Evolutionary conservation across 2,797 vertebrate species (phyloP).

Genomic region (Oreochromis mossambicus): DNA sequence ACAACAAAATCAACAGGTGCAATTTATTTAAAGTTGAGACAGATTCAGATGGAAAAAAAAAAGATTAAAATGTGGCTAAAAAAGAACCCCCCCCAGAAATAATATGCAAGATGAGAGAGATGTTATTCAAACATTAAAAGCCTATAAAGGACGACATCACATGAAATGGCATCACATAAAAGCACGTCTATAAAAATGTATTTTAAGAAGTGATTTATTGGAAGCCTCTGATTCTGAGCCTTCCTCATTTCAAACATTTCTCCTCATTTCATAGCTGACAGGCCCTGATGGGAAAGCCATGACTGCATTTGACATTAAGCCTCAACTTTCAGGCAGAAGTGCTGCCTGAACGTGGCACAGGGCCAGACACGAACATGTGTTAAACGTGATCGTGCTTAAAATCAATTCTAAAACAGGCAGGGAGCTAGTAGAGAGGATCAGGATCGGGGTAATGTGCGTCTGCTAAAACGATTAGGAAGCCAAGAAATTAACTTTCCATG

Average conservation of each 20-base stretch:
- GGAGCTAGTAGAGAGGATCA: neutral
- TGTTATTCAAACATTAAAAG: neutral
- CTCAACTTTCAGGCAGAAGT: neutral
- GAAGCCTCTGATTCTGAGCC: neutral
- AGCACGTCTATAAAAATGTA: rapidly evolving
- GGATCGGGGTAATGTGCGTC: neutral
- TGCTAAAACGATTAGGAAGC: neutral
- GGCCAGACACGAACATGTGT: neutral
- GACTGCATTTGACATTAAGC: neutral
- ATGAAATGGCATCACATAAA: neutral
- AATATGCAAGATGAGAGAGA: neutral
- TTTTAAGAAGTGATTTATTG: neutral
- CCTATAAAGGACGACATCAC: neutral
- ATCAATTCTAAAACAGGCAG: rapidly evolving
- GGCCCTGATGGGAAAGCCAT: neutral
- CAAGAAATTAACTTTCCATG: neutral
- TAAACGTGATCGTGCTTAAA: neutral
- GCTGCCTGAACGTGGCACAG: neutral
- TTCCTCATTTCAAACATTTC: neutral
- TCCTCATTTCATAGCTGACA: neutral
- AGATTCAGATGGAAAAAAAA: neutral
- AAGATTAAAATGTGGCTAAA: neutral
- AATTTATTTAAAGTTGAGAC: neutral
- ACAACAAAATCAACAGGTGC: neutral
- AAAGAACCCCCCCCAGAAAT: neutral